phyloP scores from a whole-genome alignment of 2,113 vertebrate species.

The Gobiocypris rarus region DNA sequence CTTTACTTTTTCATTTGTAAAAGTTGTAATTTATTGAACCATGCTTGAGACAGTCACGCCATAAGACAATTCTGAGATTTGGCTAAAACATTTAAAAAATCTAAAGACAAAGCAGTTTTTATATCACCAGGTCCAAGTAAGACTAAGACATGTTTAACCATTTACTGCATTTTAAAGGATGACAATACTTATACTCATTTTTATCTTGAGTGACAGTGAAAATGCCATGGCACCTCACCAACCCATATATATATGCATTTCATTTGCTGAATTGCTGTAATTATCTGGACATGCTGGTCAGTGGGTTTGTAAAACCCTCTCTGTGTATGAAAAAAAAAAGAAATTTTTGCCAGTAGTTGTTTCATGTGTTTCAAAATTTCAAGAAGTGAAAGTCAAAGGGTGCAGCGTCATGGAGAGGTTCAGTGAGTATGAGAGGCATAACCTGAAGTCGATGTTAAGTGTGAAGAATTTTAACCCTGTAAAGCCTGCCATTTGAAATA shows the following conservation, averaged over 20 bases:
- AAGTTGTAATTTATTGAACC: too few species aligned
- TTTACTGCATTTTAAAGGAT: too few species aligned
- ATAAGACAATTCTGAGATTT: too few species aligned
- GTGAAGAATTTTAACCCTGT: conserved; percentile 28
- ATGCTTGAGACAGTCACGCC: too few species aligned
- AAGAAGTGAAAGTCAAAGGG: conserved; percentile 60
- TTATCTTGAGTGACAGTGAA: too few species aligned
- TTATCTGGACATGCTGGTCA: not conserved
- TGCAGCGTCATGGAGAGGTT: conserved; percentile 45
- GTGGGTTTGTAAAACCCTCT: not conserved
- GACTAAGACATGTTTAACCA: too few species aligned
- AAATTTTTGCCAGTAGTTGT: not conserved
- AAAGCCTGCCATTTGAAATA: not conserved
- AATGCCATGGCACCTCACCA: too few species aligned
- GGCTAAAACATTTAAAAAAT: too few species aligned
- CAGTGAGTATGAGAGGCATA: conserved; percentile 62
- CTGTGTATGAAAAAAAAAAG: not conserved
- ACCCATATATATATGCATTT: not conserved
- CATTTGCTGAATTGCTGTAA: not conserved
- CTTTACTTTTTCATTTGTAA: too few species aligned
- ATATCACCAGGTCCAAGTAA: too few species aligned
- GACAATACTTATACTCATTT: too few species aligned
- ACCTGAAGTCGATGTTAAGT: not conserved
- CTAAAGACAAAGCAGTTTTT: too few species aligned
- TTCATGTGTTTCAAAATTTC: conserved; percentile 44